Conservation (phyloP, 2,888 invertebrate species). For the Linyphia triangularis region DNA sequence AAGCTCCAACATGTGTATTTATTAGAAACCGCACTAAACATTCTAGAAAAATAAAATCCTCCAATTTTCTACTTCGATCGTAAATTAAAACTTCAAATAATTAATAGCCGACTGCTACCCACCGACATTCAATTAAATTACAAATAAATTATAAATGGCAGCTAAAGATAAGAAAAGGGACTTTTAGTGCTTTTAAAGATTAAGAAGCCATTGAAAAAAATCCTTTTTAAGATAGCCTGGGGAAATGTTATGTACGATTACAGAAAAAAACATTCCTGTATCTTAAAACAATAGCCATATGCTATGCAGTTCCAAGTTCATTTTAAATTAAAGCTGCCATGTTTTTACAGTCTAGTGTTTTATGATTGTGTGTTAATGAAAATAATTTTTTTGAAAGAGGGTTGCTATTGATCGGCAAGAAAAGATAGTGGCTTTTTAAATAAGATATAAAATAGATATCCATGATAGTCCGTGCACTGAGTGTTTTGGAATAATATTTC, state of each 20-base stretch:
- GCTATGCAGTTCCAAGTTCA: neutral
- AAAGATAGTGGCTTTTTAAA: too few relatives aligned
- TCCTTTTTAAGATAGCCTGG: conserved; percentile 41
- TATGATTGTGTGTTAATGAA: neutral
- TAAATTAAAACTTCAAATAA: conserved; percentile 55
- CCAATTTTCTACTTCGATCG: neutral
- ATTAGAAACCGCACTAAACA: neutral
- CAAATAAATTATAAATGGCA: conserved; percentile 67
- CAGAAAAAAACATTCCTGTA: neutral
- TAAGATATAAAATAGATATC: too few relatives aligned
- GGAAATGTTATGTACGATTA: conserved; percentile 9
- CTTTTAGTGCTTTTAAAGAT: neutral
- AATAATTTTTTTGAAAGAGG: neutral
- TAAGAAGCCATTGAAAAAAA: conserved; percentile 19
- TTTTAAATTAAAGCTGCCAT: neutral
- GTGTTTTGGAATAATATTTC: too few relatives aligned
- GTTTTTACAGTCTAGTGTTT: neutral
- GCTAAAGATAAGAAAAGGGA: conserved; percentile 46
- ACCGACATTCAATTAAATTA: conserved; percentile 58
- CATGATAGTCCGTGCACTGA: too few relatives aligned
- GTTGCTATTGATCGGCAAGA: too few relatives aligned
- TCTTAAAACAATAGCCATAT: conserved; percentile 34
- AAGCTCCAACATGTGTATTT: neutral
- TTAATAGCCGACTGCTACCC: conserved; percentile 48
- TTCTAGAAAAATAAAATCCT: neutral